Evolutionary conservation across 2,113 vertebrate genomes (phyloP).

Genomic region (Pogonocichla stellata): DNA sequence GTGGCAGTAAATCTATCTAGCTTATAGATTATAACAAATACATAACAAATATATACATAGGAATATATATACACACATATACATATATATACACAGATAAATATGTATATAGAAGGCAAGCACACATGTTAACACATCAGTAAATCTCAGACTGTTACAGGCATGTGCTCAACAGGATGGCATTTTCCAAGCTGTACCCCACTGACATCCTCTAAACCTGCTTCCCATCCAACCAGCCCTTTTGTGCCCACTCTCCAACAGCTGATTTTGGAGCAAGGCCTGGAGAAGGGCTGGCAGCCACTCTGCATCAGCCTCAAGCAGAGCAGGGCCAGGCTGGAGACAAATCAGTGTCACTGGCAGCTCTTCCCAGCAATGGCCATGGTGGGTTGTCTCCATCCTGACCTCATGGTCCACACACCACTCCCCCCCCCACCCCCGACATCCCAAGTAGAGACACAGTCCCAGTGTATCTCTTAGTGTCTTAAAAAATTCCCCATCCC

Average conservation of each 20-base stretch:
- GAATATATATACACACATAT: background rate
- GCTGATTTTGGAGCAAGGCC: background rate
- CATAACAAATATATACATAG: background rate
- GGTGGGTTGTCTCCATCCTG: background rate
- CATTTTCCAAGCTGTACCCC: background rate
- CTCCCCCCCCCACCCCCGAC: too few relatives aligned
- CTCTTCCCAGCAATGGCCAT: background rate
- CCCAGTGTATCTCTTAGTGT: accelerated
- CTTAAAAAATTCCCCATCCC: background rate
- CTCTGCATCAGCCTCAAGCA: background rate
- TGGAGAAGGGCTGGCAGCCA: background rate
- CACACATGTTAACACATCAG: accelerated
- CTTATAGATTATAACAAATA: background rate
- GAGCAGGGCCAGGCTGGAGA: background rate
- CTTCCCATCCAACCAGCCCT: background rate
- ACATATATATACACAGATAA: accelerated
- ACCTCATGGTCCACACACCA: accelerated
- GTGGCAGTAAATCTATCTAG: background rate
- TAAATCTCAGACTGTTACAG: accelerated
- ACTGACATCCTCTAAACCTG: background rate
- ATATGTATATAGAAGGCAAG: background rate
- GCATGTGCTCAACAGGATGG: background rate
- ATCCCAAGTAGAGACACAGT: background rate
- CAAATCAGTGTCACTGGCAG: background rate
- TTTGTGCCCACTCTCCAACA: accelerated